These are phyloP conservation scores for Petrolisthes manimaculis DNA, from an alignment of 2,888 invertebrate species.

Conservation along the genomic window DNA sequence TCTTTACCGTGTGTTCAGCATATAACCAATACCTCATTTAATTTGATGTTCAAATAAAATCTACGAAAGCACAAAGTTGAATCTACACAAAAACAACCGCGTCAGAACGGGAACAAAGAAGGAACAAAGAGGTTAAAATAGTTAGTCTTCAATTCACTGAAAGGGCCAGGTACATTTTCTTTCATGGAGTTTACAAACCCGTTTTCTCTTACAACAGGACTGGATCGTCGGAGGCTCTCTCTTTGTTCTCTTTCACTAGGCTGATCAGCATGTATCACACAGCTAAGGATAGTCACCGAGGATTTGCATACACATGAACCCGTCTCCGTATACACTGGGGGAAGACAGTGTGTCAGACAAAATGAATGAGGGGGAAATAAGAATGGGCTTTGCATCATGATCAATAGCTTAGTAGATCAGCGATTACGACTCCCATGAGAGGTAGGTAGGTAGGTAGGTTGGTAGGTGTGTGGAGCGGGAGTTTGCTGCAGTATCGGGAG, in stretches of 20 bases:
- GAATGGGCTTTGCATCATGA: neutral
- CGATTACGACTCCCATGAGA: neutral
- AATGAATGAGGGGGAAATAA: neutral
- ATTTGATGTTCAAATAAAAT: too few species aligned
- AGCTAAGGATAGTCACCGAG: neutral
- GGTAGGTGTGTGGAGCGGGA: neutral
- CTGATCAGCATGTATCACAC: slow-evolving; percentile 22
- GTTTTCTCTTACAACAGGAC: too few species aligned
- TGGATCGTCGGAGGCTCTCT: neutral
- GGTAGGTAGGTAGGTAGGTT: neutral
- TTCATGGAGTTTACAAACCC: too few species aligned
- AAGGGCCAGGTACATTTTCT: too few species aligned
- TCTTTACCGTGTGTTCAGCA: too few species aligned
- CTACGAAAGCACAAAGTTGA: too few species aligned
- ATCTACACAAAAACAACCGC: too few species aligned
- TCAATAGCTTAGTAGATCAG: neutral
- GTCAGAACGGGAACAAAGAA: too few species aligned
- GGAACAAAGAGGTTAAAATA: too few species aligned
- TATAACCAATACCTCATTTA: too few species aligned
- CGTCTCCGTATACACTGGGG: neutral
- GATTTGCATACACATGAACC: slow-evolving; percentile 25
- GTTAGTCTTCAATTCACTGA: too few species aligned
- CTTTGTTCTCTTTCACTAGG: slow-evolving; percentile 20
- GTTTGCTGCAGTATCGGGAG: neutral
- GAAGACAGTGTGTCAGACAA: neutral